Conservation (phyloP, 2,888 invertebrate species). For the Oasisia sp. region DNA sequence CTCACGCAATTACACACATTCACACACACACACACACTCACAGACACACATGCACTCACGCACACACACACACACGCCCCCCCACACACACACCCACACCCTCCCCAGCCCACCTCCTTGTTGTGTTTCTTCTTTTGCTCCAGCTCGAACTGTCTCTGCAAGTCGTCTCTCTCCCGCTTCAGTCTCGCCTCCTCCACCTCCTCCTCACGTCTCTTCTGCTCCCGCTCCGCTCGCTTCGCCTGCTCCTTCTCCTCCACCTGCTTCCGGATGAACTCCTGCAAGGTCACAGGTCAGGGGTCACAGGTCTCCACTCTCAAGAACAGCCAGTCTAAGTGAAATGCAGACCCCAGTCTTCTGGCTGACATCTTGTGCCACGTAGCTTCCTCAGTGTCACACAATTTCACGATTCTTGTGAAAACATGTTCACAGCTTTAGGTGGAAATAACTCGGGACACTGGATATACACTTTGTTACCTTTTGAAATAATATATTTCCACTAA, state of each 20-base stretch:
- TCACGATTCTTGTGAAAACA: too few relatives aligned
- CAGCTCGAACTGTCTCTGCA: conserved; percentile 76
- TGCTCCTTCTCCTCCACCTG: conserved; percentile 36
- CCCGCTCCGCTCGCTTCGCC: conserved; percentile 8
- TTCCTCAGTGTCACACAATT: too few relatives aligned
- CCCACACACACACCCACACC: neutral
- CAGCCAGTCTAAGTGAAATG: too few relatives aligned
- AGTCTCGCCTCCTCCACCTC: conserved; percentile 81
- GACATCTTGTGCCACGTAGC: too few relatives aligned
- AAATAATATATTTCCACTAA: neutral
- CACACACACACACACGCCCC: neutral
- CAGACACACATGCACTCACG: neutral
- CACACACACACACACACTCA: neutral
- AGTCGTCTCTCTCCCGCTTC: conserved; percentile 80
- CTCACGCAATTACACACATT: too few relatives aligned
- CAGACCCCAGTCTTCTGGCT: too few relatives aligned
- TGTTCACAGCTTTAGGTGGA: too few relatives aligned
- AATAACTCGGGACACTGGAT: neutral
- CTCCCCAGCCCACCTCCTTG: neutral
- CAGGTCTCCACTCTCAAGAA: neutral
- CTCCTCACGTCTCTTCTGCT: conserved; percentile 76
- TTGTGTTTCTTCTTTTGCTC: conserved; percentile 71
- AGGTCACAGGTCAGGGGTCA: neutral
- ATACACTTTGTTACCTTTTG: neutral
- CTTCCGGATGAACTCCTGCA: conserved; percentile 35